Conservation (phyloP, 2,888 invertebrate species). For the Melinopterus prodromus region DNA sequence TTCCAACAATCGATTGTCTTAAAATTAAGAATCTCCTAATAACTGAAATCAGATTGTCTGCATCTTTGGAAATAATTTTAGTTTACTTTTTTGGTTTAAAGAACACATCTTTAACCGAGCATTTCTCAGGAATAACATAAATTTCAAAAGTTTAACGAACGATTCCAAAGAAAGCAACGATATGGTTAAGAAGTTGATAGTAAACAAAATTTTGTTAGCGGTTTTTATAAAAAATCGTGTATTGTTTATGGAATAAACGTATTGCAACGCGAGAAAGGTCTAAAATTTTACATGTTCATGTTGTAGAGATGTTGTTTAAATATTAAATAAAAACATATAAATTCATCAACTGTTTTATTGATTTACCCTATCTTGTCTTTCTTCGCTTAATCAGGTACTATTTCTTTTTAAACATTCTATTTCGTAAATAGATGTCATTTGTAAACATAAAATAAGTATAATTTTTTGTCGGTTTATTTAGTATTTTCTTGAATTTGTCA, state of each 20-base stretch:
- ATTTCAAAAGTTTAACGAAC: conserved; percentile 28
- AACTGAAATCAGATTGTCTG: not conserved
- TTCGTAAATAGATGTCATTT: too few relatives aligned
- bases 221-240: too few relatives aligned
- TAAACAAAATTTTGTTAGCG: not conserved
- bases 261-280: conserved; percentile 17
- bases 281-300: conserved; percentile 36
- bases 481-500: too few relatives aligned
- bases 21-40: not conserved
- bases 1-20: not conserved
- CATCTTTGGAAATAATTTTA: not conserved
- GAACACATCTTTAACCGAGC: not conserved
- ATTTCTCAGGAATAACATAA: not conserved
- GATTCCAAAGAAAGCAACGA: not conserved
- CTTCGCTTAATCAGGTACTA: too few relatives aligned
- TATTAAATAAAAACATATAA: conserved; percentile 27
- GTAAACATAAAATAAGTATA: too few relatives aligned
- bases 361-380: conserved; percentile 14
- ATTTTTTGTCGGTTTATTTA: too few relatives aligned
- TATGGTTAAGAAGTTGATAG: not conserved
- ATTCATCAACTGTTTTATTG: not conserved
- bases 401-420: too few relatives aligned
- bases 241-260: not conserved
- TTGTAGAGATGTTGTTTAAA: conserved; percentile 40
- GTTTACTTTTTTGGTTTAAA: not conserved